Conservation (phyloP, 2,888 invertebrate genomes). For the Tetragonisca angustula region DNA sequence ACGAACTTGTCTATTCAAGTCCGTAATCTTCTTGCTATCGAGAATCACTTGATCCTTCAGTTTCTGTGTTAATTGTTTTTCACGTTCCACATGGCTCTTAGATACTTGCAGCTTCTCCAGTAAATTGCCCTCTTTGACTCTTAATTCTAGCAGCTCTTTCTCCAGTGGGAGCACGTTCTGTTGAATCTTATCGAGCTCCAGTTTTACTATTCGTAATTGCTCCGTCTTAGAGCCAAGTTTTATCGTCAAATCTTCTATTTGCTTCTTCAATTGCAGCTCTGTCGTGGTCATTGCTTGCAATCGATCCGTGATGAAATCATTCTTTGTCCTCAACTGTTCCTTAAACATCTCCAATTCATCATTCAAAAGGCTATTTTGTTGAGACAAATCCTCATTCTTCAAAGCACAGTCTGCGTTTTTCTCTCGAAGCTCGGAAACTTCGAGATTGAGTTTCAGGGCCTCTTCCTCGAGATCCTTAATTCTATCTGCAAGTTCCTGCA, state of each 20-base stretch:
- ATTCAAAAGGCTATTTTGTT: conserved; percentile 78
- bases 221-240: conserved; percentile 80
- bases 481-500: conserved; percentile 74
- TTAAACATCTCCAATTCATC: conserved; percentile 81
- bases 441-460: conserved; percentile 76
- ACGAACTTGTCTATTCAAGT: conserved; percentile 91
- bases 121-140: conserved; percentile 74
- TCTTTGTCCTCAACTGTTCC: conserved; percentile 80
- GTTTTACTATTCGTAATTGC: conserved; percentile 75
- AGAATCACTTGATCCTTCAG: conserved; percentile 82
- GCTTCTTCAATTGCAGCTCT: conserved; percentile 78
- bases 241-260: conserved; percentile 78
- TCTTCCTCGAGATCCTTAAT: conserved; percentile 80
- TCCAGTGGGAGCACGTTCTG: conserved; percentile 78
- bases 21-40: conserved; percentile 87
- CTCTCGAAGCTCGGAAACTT: conserved; percentile 75
- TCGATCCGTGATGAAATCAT: conserved; percentile 79
- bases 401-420: conserved; percentile 76
- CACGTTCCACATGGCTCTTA: conserved; percentile 79
- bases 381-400: conserved; percentile 78
- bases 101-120: conserved; percentile 78
- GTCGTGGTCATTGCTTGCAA: conserved; percentile 78
- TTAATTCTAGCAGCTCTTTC: conserved; percentile 79
- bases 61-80: conserved; percentile 80
- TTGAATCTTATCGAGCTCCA: conserved; percentile 79